Evolutionary conservation across 53 echinoderm and acorn worm genomes (phyloP).

Genomic region (Astropecten irregularis): DNA sequence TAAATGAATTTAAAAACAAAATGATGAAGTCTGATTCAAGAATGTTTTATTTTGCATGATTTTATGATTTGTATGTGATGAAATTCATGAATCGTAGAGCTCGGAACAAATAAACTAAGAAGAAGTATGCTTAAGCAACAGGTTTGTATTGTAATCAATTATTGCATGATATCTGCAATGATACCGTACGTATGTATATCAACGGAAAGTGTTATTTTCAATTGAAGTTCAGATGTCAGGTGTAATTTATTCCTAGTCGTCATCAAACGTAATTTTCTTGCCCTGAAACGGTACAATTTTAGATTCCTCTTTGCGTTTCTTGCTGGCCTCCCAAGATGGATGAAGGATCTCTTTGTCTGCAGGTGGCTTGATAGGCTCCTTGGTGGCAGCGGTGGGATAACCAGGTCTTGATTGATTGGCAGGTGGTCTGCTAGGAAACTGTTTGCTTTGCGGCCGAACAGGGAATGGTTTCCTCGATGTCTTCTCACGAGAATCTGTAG

Average conservation of each 20-base stretch:
- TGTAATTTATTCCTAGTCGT: slow-evolving; percentile 40
- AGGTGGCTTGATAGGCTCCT: not conserved
- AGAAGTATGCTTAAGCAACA: no score
- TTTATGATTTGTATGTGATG: no score
- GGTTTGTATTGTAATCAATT: no score
- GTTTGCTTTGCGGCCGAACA: slow-evolving; percentile 15
- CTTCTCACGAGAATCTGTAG: not conserved
- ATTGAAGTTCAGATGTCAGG: no score
- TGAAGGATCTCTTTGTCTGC: slow-evolving; percentile 63
- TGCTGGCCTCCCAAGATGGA: slow-evolving; percentile 95
- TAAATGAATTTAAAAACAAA: no score
- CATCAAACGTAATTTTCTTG: slow-evolving; percentile 93
- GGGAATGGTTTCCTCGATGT: not conserved
- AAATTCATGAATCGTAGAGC: no score
- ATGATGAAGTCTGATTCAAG: no score
- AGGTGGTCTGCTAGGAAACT: not conserved
- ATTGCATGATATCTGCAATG: no score
- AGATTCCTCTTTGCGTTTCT: slow-evolving; percentile 62
- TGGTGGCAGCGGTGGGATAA: not conserved
- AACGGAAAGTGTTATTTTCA: no score
- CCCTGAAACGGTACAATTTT: slow-evolving; percentile 74
- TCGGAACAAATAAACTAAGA: no score
- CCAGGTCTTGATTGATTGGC: not conserved
- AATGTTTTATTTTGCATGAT: no score
- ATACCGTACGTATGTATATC: no score